These are phyloP conservation scores for Agrotis clavis DNA, from an alignment of 2,888 invertebrate genomes.

Conservation along the genomic window DNA sequence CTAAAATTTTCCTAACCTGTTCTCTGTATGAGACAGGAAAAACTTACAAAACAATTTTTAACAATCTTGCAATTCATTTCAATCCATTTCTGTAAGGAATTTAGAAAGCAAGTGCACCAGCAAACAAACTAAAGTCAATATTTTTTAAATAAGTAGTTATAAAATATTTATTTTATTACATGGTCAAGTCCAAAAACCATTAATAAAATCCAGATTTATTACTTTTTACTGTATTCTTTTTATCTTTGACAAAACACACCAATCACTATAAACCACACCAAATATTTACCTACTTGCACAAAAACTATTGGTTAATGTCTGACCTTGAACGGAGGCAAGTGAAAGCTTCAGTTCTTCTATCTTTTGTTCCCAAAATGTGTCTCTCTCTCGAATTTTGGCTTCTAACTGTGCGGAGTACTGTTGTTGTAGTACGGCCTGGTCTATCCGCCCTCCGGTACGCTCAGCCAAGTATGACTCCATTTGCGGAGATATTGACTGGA, in stretches of 20 bases:
- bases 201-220: too few species aligned
- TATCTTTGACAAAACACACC: background rate
- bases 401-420: constrained; percentile 92
- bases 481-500: constrained; percentile 88
- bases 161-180: too few species aligned
- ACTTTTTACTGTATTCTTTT: too few species aligned
- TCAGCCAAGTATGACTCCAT: constrained; percentile 86
- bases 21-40: too few species aligned
- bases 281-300: constrained; percentile 6
- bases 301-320: constrained; percentile 44
- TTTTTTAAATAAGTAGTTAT: too few species aligned
- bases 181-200: too few species aligned
- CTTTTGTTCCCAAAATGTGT: constrained; percentile 91
- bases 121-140: too few species aligned
- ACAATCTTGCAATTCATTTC: too few species aligned
- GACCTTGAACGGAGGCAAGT: constrained; percentile 93
- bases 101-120: too few species aligned
- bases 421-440: constrained; percentile 86
- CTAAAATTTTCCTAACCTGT: too few species aligned
- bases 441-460: constrained; percentile 84
- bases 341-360: constrained; percentile 91
- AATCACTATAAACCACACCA: background rate
- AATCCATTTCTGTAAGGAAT: too few species aligned
- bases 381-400: constrained; percentile 92
- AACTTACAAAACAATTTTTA: too few species aligned